Conservation (phyloP, 1,140 invertebrate genomes). For the Cherax quadricarinatus region DNA sequence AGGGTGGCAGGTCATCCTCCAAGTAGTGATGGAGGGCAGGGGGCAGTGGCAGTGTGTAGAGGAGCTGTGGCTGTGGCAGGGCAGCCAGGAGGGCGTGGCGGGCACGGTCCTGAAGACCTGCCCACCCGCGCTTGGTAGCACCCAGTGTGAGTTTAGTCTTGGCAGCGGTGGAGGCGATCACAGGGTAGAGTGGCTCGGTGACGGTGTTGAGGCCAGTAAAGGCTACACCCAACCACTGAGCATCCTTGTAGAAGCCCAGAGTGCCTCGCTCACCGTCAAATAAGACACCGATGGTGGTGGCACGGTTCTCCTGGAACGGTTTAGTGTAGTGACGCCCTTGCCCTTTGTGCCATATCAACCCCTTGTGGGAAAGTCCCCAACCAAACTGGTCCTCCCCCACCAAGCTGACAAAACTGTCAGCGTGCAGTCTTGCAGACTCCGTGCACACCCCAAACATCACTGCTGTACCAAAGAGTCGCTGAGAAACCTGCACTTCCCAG, state of each 20-base stretch:
- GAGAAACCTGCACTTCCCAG: slow-evolving; percentile 84
- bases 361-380: slow-evolving; percentile 87
- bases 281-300: slow-evolving; percentile 82
- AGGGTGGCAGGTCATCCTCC: slow-evolving; percentile 46
- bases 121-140: slow-evolving; percentile 80
- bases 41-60: slow-evolving; percentile 38
- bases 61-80: slow-evolving; percentile 27
- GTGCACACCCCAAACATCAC: slow-evolving; percentile 89
- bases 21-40: slow-evolving; percentile 39
- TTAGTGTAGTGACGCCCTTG: slow-evolving; percentile 81
- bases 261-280: slow-evolving; percentile 85
- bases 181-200: slow-evolving; percentile 82
- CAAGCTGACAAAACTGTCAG: slow-evolving; percentile 83
- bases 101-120: slow-evolving; percentile 82
- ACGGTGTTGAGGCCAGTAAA: slow-evolving; percentile 78
- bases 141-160: slow-evolving; percentile 85
- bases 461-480: slow-evolving; percentile 85
- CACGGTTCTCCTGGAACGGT: slow-evolving; percentile 84
- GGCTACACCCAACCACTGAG: slow-evolving; percentile 81
- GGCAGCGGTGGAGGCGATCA: slow-evolving; percentile 85
- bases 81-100: slow-evolving; percentile 41
- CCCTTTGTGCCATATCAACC: slow-evolving; percentile 84
- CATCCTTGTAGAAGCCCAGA: slow-evolving; percentile 86
- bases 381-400: slow-evolving; percentile 84
- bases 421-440: slow-evolving; percentile 81